A percentile compares a stretch with the other conserved stretches of the same genome.
Conservation (phyloP, 2,113 vertebrate species). For the Tragelaphus imberbis region DNA sequence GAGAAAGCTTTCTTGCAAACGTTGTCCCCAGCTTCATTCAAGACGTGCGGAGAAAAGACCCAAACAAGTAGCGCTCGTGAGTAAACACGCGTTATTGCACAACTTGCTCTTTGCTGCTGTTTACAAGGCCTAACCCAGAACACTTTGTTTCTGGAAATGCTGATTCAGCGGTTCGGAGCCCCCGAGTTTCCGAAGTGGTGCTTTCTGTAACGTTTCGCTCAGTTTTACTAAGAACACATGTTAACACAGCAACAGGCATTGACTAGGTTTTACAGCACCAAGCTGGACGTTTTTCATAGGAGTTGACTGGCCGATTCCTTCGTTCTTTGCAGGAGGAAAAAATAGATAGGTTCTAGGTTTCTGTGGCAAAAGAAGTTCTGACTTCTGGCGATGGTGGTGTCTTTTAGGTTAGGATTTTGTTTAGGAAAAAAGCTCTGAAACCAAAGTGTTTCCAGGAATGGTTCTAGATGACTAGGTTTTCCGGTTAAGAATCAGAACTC, state of each 20-base stretch:
- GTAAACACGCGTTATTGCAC: constrained; percentile 47
- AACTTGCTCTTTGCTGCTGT: constrained; percentile 51
- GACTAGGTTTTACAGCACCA: constrained; percentile 28
- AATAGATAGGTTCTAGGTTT: not conserved
- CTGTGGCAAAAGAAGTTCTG: not conserved
- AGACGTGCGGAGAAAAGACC: constrained; percentile 34
- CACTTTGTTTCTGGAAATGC: constrained; percentile 76
- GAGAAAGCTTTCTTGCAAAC: not conserved
- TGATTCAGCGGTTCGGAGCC: constrained; percentile 77
- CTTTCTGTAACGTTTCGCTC: constrained; percentile 48
- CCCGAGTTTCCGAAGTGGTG: constrained; percentile 70
- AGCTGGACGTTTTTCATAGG: not conserved
- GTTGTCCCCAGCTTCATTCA: not conserved
- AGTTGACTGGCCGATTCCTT: not conserved
- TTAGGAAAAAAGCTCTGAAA: not conserved
- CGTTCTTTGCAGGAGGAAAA: not conserved
- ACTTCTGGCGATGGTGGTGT: not conserved
- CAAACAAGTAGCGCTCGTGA: constrained; percentile 15
- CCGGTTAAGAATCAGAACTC: not conserved
- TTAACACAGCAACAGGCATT: constrained; percentile 48
- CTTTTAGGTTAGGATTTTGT: not conserved
- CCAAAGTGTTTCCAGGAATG: constrained; percentile 11
- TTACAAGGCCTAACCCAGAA: constrained; percentile 52
- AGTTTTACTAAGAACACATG: constrained; percentile 66
- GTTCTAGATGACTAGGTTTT: not conserved